Evolutionary conservation across 2,888 invertebrate genomes (phyloP).

Genomic region (Brachylomia viminalis): DNA sequence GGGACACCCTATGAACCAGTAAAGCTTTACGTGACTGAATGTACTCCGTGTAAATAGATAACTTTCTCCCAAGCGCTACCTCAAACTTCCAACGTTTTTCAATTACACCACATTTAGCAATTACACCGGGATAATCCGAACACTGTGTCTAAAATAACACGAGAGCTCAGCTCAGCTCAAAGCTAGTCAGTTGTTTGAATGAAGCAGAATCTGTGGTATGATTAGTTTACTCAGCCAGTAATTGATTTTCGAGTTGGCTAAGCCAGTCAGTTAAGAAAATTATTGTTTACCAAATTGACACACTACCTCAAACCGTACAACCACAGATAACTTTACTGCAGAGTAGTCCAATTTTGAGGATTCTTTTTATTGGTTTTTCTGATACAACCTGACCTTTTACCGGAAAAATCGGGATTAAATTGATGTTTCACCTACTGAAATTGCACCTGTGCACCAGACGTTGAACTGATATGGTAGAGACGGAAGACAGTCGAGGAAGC

Average conservation of each 20-base stretch:
- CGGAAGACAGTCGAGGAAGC: too few relatives aligned
- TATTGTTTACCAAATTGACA: neutral
- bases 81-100: neutral
- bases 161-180: neutral
- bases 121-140: neutral
- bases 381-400: too few relatives aligned
- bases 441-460: too few relatives aligned
- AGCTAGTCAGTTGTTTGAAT: neutral
- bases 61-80: neutral
- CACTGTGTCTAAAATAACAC: neutral
- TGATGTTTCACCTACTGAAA: too few relatives aligned
- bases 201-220: neutral
- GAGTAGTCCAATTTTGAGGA: too few relatives aligned
- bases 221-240: neutral
- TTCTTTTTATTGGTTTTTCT: too few relatives aligned
- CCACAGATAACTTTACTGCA: too few relatives aligned
- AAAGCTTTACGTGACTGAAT: neutral
- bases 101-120: neutral
- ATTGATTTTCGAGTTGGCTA: neutral
- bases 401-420: too few relatives aligned
- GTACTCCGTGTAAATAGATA: neutral
- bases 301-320: neutral
- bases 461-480: too few relatives aligned
- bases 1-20: too few relatives aligned
- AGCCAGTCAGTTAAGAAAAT: too few relatives aligned